Evolutionary conservation across 2,113 vertebrate genomes (phyloP).

Genomic region (Burhinus bistriatus): DNA sequence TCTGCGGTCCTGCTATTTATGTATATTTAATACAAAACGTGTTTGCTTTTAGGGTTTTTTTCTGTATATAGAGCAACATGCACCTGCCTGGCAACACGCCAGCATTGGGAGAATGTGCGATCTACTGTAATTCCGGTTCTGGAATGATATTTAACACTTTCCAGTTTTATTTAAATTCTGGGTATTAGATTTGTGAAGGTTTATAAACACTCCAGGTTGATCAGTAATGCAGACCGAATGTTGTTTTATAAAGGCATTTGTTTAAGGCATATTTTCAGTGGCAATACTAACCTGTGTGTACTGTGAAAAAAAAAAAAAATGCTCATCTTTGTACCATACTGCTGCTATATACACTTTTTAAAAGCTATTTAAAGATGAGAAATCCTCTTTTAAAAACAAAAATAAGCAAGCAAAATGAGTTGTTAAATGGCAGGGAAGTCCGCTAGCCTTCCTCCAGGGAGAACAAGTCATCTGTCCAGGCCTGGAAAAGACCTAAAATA

Average conservation of each 20-base stretch:
- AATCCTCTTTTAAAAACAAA: background rate
- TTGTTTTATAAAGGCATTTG: conserved; percentile 14
- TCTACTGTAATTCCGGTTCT: conserved; percentile 54
- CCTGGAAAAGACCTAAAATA: conserved; percentile 48
- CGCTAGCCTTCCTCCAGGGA: background rate
- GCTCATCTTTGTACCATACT: conserved; percentile 24
- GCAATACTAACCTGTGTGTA: conserved; percentile 53
- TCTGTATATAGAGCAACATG: conserved; percentile 46
- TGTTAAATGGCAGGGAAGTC: conserved; percentile 24
- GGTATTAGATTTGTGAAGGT: background rate
- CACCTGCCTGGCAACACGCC: background rate
- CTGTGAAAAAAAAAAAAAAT: background rate
- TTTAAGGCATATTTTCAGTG: conserved; percentile 38
- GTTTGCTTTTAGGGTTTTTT: background rate
- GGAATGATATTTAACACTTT: conserved; percentile 43
- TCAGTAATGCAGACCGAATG: background rate
- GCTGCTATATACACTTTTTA: conserved; percentile 36
- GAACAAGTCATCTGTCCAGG: background rate
- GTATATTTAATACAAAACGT: conserved; percentile 60
- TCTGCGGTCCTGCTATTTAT: conserved; percentile 66
- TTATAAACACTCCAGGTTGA: background rate
- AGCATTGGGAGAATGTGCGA: background rate
- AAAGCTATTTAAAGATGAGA: conserved; percentile 45
- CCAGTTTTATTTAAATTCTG: conserved; percentile 2
- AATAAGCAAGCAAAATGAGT: background rate